phyloP scores from a whole-genome alignment of 64 coral and sea anemone genomes.

The Montipora efflorescens region DNA sequence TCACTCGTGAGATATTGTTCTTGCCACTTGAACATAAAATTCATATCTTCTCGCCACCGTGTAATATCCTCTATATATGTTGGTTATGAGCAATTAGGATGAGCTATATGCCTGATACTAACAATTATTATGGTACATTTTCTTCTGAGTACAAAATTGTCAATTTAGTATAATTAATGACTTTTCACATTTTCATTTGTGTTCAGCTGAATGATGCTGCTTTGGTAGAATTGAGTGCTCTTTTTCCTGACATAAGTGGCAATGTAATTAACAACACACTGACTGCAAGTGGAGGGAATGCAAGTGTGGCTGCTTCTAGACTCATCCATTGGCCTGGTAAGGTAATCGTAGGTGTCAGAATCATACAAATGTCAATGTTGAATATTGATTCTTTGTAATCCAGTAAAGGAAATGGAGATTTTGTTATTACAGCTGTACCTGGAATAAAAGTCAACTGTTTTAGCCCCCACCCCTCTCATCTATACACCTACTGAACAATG shows the following conservation, averaged over 20 bases:
- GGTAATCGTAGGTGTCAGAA: slow-evolving; percentile 7
- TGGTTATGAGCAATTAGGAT: no score
- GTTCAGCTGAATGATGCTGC: neutral
- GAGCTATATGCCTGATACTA: no score
- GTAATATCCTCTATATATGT: no score
- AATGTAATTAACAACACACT: neutral
- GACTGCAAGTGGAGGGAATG: slow-evolving; percentile 13
- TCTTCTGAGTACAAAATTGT: no score
- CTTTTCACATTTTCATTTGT: no score
- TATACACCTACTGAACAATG: neutral
- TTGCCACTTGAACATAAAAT: no score
- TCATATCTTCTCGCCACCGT: no score
- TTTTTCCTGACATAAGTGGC: neutral
- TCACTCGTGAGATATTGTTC: no score
- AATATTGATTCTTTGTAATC: neutral
- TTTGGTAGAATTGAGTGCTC: slow-evolving; percentile 11
- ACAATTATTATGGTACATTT: no score
- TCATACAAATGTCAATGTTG: slow-evolving; percentile 5
- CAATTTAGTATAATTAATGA: no score
- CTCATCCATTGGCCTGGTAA: slow-evolving; percentile 28
- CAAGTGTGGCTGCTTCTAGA: slow-evolving; percentile 23
- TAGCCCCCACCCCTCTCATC: neutral
- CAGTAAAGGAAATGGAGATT: neutral
- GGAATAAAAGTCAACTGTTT: neutral
- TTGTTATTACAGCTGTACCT: neutral